phyloP scores from a whole-genome alignment of 2,113 vertebrate genomes.

The Uropsilus gracilis region DNA sequence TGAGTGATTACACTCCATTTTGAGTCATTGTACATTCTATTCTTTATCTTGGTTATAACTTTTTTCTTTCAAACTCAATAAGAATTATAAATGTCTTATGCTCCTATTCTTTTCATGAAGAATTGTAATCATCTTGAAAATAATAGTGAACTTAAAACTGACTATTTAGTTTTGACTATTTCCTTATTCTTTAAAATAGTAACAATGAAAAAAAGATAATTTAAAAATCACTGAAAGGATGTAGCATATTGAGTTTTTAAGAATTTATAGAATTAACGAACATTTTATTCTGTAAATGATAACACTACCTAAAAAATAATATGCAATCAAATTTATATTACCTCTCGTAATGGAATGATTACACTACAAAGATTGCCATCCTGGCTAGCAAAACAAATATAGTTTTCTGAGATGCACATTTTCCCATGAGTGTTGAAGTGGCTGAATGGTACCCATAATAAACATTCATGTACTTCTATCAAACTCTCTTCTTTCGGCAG shows the following conservation, averaged over 20 bases:
- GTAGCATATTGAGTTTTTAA: neutral
- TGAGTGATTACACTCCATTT: neutral
- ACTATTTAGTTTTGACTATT: no score
- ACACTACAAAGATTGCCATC: slow-evolving; percentile 94
- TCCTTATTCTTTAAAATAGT: no score
- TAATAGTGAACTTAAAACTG: no score
- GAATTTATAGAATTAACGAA: slow-evolving; percentile 42
- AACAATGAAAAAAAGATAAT: slow-evolving; percentile 29
- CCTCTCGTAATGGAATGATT: slow-evolving; percentile 95
- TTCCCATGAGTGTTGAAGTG: slow-evolving; percentile 94
- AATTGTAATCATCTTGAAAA: no score
- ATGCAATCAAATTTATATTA: slow-evolving; percentile 76
- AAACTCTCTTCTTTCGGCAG: slow-evolving; percentile 94
- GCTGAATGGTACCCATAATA: slow-evolving; percentile 95
- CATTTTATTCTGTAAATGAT: slow-evolving; percentile 6
- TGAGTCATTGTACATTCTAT: slow-evolving; percentile 18
- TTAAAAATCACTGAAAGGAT: slow-evolving; percentile 55
- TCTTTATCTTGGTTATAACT: neutral
- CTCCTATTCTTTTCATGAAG: neutral
- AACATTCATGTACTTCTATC: slow-evolving; percentile 95
- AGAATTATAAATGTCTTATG: slow-evolving; percentile 11
- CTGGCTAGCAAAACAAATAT: slow-evolving; percentile 96
- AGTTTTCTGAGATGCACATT: slow-evolving; percentile 96
- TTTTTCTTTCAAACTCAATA: slow-evolving; percentile 46
- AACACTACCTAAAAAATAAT: slow-evolving; percentile 50